Evolutionary conservation across 53 echinoderm and acorn worm species (phyloP).

Genomic region (Holothuria scabra): DNA sequence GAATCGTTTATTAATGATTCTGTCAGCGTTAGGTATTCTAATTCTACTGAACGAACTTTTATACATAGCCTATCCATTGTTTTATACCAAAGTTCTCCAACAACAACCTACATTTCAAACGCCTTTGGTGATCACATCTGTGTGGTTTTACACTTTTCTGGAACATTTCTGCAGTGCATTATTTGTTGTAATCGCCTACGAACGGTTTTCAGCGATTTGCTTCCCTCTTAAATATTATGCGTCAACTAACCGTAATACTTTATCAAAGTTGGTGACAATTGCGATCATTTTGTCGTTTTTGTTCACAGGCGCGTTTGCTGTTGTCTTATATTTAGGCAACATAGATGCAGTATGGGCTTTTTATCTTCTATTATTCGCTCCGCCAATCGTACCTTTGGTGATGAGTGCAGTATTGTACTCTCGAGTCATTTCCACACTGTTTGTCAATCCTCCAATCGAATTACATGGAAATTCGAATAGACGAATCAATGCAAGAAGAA

Average conservation of each 20-base stretch:
- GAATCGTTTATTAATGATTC: conserved; percentile 28
- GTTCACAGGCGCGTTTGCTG: not conserved
- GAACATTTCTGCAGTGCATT: conserved; percentile 10
- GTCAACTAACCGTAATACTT: not conserved
- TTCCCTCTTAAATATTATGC: not conserved
- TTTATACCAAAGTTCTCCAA: not conserved
- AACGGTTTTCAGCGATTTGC: conserved; percentile 17
- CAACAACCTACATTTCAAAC: not conserved
- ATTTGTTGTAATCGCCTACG: conserved; percentile 16
- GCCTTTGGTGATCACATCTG: conserved; percentile 9
- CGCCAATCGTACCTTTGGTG: not conserved
- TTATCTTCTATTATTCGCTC: not conserved
- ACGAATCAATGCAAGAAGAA: not conserved
- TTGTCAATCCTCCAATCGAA: not conserved
- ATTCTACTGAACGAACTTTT: conserved; percentile 16
- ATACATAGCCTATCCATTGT: conserved; percentile 16
- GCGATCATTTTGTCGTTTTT: not conserved
- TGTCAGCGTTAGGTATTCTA: not conserved
- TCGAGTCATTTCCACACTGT: not conserved
- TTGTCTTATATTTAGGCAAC: not conserved
- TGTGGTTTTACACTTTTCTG: conserved; percentile 21
- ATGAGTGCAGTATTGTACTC: not conserved
- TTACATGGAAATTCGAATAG: not conserved
- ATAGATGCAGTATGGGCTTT: not conserved
- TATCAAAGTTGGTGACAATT: not conserved